These are phyloP conservation scores for Pangasius mekongensis DNA, from an alignment of 2,797 vertebrate species.

Conservation along the genomic window DNA sequence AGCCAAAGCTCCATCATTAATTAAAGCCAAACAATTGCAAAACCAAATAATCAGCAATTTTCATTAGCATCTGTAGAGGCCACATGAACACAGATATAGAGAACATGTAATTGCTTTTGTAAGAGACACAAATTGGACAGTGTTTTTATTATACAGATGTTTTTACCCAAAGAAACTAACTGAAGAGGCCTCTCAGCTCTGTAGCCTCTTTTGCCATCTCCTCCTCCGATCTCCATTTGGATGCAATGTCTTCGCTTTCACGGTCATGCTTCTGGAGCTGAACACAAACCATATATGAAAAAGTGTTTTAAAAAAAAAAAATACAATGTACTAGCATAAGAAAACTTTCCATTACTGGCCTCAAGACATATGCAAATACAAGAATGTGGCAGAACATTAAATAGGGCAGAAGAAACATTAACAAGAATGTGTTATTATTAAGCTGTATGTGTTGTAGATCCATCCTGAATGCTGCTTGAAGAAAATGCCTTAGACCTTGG, in stretches of 20 bases:
- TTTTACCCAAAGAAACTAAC: conserved; percentile 62
- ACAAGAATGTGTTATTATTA: background rate
- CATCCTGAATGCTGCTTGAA: background rate
- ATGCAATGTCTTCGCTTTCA: conserved; percentile 69
- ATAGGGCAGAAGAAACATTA: conserved; percentile 1
- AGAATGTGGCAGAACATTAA: conserved; percentile 8
- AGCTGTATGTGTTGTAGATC: background rate
- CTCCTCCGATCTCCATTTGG: conserved; percentile 82
- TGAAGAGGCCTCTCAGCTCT: conserved; percentile 74
- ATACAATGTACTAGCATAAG: no score
- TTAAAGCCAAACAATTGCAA: conserved; percentile 5
- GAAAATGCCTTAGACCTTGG: background rate
- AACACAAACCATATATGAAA: conserved; percentile 30
- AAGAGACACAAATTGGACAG: background rate
- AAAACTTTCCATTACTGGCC: background rate
- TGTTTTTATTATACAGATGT: background rate
- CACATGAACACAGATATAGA: background rate
- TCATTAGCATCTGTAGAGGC: background rate
- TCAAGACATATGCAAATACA: conserved; percentile 5
- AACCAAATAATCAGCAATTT: background rate
- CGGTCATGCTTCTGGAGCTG: conserved; percentile 84
- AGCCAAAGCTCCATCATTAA: background rate
- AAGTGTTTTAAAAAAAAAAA: background rate
- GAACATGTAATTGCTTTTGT: background rate
- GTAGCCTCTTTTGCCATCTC: conserved; percentile 84